Base-by-base conservation (phyloP, 2,888 invertebrate genomes). In the Leptogaster cylindrica region DNA sequence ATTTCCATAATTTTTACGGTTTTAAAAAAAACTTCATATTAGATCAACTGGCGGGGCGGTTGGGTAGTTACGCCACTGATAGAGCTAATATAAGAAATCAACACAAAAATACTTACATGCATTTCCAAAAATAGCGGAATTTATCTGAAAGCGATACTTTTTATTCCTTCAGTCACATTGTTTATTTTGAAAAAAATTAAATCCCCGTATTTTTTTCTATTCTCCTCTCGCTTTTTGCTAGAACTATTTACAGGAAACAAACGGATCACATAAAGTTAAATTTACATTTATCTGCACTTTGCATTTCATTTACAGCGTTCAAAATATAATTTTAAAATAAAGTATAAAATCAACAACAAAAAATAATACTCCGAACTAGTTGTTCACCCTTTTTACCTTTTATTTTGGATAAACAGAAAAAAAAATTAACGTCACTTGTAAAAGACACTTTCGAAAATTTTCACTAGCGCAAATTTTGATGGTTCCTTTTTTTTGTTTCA, bases 401-500 rank as follows among this genome's bases (percentile, higher is more conserved):
- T n/a, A n/a, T n/a, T n/a, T n/a, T n/a, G n/a, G n/a, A 46, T 46
- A 46, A 23, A 25, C 46, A 23, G 46, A 16, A 23, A 12, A 10
- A 46, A 39, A 55, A 55, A 12, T 36, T 36, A 55, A 55, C 23
- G 16, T 33, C 55, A 55, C 55, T 61, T 51, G n/a, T 20, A 12
- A 61, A 58, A 58, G 6, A 39, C 58, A 58, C 58, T 58, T 58
- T 58, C 16, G 25, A 41, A 25, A 44, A 28, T 44, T 61, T 61
- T 44, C 44, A 41, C 44, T 61, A 44, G 55, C 14, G 39, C 36
- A 61, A n/a, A 61, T 61, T 61, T 61, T 61, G 61, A 61, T 28
- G n/a, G n/a, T n/a, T n/a, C n/a, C n/a, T n/a, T n/a, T 51, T 28
- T 41, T 41, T 61, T 61, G 41, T n/a, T n/a, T 61, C 44, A 44